phyloP scores from a whole-genome alignment of 2,888 invertebrate species.

The Apodemia duryi region DNA sequence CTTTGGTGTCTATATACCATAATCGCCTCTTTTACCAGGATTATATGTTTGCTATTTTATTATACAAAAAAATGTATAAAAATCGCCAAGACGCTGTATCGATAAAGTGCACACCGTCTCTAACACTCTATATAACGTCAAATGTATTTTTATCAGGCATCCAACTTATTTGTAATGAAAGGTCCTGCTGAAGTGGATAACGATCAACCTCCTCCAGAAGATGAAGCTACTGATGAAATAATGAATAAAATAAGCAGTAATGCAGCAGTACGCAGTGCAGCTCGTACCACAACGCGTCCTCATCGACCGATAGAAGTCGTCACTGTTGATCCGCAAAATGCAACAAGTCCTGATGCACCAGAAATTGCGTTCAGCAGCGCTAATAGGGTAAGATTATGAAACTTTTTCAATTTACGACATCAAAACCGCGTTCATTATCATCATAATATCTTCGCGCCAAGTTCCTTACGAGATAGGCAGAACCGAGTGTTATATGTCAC shows the following conservation, averaged over 20 bases:
- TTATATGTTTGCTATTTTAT: too few species aligned
- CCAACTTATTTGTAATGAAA: slow-evolving; percentile 51
- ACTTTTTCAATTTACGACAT: neutral
- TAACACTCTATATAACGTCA: neutral
- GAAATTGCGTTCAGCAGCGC: slow-evolving; percentile 81
- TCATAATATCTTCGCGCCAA: too few species aligned
- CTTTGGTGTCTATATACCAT: too few species aligned
- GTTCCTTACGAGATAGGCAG: too few species aligned
- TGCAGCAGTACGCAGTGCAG: slow-evolving; percentile 36
- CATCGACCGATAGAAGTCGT: slow-evolving; percentile 78
- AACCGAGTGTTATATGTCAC: too few species aligned
- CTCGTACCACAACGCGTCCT: slow-evolving; percentile 51
- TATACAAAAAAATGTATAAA: too few species aligned
- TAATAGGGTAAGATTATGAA: slow-evolving; percentile 71
- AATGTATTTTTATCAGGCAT: slow-evolving; percentile 41
- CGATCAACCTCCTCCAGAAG: slow-evolving; percentile 44
- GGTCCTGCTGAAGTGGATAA: slow-evolving; percentile 60
- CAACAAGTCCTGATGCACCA: slow-evolving; percentile 66
- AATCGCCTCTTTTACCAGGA: too few species aligned
- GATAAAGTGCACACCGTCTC: too few species aligned
- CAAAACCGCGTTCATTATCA: too few species aligned
- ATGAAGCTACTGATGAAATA: slow-evolving; percentile 16
- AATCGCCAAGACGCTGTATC: too few species aligned
- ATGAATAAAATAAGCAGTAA: neutral
- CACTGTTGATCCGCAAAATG: slow-evolving; percentile 74